A percentile compares a stretch with the other conserved stretches of the same genome.
Evolutionary conservation across 2,888 invertebrate genomes (phyloP).

Genomic region (Machimus atricapillus): DNA sequence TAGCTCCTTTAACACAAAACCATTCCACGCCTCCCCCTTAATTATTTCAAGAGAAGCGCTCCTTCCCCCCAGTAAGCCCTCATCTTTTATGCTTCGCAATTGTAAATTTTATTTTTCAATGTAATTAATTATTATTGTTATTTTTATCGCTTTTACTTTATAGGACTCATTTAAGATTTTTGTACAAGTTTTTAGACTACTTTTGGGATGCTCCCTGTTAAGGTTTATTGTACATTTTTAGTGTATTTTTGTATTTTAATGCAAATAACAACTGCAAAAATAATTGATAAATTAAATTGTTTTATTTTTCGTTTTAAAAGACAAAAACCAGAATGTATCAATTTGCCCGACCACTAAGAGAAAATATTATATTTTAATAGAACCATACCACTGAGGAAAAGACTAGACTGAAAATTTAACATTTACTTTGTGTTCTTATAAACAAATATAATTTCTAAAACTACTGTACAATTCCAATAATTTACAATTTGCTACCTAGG

Average conservation of each 20-base stretch:
- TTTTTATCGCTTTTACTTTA: not conserved
- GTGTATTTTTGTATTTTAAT: slow-evolving; percentile 28
- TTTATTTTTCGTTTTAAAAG: not conserved
- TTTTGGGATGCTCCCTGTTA: not conserved
- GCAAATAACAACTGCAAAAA: slow-evolving; percentile 16
- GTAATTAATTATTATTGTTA: not conserved
- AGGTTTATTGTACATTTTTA: slow-evolving; percentile 31
- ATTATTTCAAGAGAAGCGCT: not conserved
- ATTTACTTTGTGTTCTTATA: not conserved
- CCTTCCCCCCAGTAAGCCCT: not conserved
- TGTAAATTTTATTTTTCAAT: slow-evolving; percentile 16
- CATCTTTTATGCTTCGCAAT: not conserved
- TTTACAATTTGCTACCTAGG: not conserved
- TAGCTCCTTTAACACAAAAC: not conserved
- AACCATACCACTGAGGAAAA: not conserved
- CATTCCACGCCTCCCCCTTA: not conserved
- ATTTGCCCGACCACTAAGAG: not conserved
- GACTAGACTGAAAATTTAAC: not conserved
- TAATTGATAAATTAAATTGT: not conserved
- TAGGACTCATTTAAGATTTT: not conserved
- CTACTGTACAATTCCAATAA: not conserved
- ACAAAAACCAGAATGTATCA: too few relatives aligned
- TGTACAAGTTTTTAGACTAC: slow-evolving; percentile 3
- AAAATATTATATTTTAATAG: too few relatives aligned
- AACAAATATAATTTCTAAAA: not conserved